A percentile compares a stretch with the other conserved stretches of the same genome.
Conservation (phyloP, 2,113 vertebrate species). For the Oenanthe melanoleuca region DNA sequence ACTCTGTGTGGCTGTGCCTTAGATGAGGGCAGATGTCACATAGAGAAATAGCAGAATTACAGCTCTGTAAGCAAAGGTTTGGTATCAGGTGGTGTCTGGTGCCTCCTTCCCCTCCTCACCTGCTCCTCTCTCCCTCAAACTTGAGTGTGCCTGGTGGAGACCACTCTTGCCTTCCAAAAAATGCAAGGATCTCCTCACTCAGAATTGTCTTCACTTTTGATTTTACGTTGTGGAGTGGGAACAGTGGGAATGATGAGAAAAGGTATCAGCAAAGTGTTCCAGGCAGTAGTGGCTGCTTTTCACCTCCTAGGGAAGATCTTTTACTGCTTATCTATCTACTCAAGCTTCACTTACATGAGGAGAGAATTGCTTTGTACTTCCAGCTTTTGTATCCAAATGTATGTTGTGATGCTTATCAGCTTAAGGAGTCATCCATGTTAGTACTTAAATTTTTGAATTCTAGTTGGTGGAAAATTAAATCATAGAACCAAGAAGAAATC, state of each 20-base stretch:
- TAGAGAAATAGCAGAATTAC: neutral
- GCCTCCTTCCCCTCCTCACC: neutral
- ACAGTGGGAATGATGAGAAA: neutral
- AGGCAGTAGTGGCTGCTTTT: neutral
- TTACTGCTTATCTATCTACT: neutral
- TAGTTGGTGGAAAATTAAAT: neutral
- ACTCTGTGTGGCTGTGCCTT: neutral
- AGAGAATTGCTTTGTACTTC: neutral
- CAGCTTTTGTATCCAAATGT: neutral
- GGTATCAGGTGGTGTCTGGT: neutral
- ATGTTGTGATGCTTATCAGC: neutral
- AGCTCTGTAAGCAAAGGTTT: neutral
- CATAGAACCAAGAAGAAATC: too few relatives aligned
- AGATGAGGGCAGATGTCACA: neutral
- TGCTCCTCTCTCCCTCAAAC: fast-evolving
- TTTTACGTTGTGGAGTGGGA: neutral
- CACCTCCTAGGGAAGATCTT: neutral
- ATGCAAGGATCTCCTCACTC: neutral
- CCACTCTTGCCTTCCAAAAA: neutral
- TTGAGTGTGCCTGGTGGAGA: neutral
- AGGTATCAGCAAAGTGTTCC: neutral
- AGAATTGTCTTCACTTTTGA: neutral
- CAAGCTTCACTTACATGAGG: neutral
- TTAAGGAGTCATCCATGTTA: neutral
- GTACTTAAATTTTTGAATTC: neutral